Evolutionary conservation across 1,140 invertebrate species (phyloP).

Genomic region (Globodera rostochiensis): DNA sequence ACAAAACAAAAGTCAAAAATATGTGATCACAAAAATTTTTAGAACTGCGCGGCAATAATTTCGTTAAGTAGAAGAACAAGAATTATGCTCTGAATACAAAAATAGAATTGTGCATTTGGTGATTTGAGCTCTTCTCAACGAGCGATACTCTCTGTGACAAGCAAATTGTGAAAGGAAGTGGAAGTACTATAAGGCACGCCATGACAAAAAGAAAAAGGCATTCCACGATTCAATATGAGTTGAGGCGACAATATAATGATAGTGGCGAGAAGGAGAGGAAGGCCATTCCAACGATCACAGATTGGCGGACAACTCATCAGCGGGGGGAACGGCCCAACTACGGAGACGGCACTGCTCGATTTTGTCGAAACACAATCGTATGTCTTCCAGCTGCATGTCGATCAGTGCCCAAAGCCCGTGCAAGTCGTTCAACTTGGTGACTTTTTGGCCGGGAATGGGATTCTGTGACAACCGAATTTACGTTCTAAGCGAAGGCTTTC

Average conservation of each 20-base stretch:
- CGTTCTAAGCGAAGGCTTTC: not conserved
- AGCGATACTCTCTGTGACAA: too few relatives aligned
- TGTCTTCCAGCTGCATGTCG: conserved; percentile 39
- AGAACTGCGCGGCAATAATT: not conserved
- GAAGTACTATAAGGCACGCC: too few relatives aligned
- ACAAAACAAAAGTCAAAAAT: not conserved
- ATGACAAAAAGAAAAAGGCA: too few relatives aligned
- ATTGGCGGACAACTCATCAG: not conserved
- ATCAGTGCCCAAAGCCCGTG: conserved; percentile 38
- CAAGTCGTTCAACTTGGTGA: conserved; percentile 36
- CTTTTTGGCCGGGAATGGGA: conserved; percentile 24
- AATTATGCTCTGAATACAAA: too few relatives aligned
- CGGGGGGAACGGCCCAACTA: conserved; percentile 6
- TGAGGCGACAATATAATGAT: too few relatives aligned
- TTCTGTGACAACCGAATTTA: conserved; percentile 21
- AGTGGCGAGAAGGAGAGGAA: too few relatives aligned
- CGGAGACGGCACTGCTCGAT: conserved; percentile 32
- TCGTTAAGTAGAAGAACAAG: not conserved
- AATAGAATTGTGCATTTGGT: too few relatives aligned
- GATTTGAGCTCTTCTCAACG: too few relatives aligned
- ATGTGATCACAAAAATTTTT: not conserved
- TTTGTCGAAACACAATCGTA: conserved; percentile 31
- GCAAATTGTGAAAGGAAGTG: too few relatives aligned
- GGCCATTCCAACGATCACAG: too few relatives aligned
- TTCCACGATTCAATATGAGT: too few relatives aligned